Conservation (phyloP, 2,888 invertebrate genomes). For the Tanytarsus gracilentus region DNA sequence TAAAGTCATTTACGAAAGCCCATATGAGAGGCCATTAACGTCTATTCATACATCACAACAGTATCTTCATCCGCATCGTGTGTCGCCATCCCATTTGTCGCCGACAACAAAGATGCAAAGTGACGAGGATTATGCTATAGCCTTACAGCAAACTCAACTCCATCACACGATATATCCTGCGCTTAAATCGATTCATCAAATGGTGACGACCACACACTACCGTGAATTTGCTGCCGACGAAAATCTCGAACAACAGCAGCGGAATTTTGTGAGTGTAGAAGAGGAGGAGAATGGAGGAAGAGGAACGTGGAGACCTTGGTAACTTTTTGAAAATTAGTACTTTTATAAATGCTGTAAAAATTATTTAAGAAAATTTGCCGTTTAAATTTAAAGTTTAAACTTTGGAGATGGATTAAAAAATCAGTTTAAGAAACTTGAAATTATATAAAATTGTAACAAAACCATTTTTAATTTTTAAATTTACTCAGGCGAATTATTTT, state of each 20-base stretch:
- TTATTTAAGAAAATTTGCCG: no score
- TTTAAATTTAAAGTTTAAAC: no score
- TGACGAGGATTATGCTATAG: neutral
- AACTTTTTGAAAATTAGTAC: no score
- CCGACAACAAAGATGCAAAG: constrained; percentile 14
- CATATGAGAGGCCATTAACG: constrained; percentile 17
- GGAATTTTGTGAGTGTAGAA: constrained; percentile 14
- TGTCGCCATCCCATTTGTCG: neutral
- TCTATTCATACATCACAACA: neutral
- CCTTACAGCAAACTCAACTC: neutral
- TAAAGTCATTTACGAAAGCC: constrained; percentile 23
- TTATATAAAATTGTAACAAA: no score
- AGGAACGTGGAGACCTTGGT: constrained; percentile 27
- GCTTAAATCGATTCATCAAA: constrained; percentile 22
- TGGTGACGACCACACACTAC: neutral
- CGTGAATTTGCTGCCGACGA: constrained; percentile 21
- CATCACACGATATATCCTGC: constrained; percentile 12
- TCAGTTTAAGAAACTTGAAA: no score
- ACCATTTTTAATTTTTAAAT: no score
- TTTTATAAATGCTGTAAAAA: no score
- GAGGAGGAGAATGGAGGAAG: no score
- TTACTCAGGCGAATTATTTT: no score
- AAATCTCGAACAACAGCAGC: constrained; percentile 25
- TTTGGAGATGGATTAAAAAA: no score
- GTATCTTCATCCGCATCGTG: neutral